Evolutionary conservation across 2,888 invertebrate genomes (phyloP).

Genomic region (Blastobasis lacticolella): DNA sequence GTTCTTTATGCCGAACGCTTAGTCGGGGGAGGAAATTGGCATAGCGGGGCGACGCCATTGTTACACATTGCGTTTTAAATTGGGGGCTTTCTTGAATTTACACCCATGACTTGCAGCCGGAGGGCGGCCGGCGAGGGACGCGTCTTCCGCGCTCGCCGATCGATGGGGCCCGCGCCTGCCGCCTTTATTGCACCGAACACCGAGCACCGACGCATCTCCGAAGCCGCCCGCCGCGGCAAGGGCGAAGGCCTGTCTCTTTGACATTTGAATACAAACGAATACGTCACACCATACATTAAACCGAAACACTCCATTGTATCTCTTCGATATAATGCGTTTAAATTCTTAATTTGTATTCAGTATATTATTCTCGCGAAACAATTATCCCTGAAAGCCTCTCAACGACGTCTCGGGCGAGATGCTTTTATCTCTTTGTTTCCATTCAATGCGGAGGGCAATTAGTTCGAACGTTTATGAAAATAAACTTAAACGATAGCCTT

Average conservation of each 20-base stretch:
- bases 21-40: conserved; percentile 67
- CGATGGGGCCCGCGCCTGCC: conserved; percentile 14
- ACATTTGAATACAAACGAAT: conserved; percentile 24
- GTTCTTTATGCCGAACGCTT: conserved; percentile 56
- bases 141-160: conserved; percentile 26
- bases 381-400: conserved; percentile 36
- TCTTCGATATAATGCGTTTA: conserved; percentile 19
- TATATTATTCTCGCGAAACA: conserved; percentile 37
- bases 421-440: conserved; percentile 42
- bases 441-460: conserved; percentile 44
- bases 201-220: not conserved
- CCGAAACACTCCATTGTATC: conserved; percentile 24
- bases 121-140: conserved; percentile 41
- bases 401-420: conserved; percentile 25
- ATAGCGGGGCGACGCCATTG: conserved; percentile 62
- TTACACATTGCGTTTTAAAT: conserved; percentile 70
- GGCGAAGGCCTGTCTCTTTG: conserved; percentile 9
- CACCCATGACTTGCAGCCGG: conserved; percentile 66
- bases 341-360: conserved; percentile 39
- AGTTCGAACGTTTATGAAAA: conserved; percentile 39
- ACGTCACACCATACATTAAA: conserved; percentile 15
- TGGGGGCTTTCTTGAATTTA: conserved; percentile 72
- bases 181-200: not conserved
- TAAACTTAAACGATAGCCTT: conserved; percentile 37
- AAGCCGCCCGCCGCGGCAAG: not conserved